These are phyloP conservation scores for Petrophora chlorosata DNA, from an alignment of 2,888 invertebrate genomes.

Conservation along the genomic window DNA sequence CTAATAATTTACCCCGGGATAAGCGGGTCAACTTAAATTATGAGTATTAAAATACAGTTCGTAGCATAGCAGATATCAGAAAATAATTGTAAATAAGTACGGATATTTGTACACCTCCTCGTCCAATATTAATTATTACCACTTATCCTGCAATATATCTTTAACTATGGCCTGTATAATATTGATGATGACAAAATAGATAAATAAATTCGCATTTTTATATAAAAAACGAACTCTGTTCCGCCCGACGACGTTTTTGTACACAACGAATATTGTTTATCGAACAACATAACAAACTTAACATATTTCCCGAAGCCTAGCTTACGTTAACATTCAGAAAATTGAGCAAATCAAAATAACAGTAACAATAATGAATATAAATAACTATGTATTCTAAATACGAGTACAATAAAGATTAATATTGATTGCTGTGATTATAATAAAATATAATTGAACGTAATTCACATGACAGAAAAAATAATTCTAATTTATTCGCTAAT, in stretches of 20 bases:
- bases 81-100: too few species aligned
- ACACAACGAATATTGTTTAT: conserved; percentile 44
- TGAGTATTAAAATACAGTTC: too few species aligned
- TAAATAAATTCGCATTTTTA: background rate
- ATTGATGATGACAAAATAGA: background rate
- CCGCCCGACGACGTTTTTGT: conserved; percentile 30
- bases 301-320: conserved; percentile 64
- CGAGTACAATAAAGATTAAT: conserved; percentile 69
- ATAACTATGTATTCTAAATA: conserved; percentile 66
- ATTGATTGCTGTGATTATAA: conserved; percentile 60
- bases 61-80: too few species aligned
- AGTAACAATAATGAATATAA: conserved; percentile 70
- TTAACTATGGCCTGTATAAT: background rate
- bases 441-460: conserved; percentile 62
- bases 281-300: conserved; percentile 63
- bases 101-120: too few species aligned
- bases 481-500: conserved; percentile 50
- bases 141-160: background rate
- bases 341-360: conserved; percentile 83
- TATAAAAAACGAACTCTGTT: conserved; percentile 18
- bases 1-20: background rate
- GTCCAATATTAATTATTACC: too few species aligned
- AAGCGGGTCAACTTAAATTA: too few species aligned
- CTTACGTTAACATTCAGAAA: conserved; percentile 75
- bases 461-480: conserved; percentile 64